These are phyloP conservation scores for Odontamblyopus lacepedii DNA, from an alignment of 2,797 vertebrate species.

Conservation along the genomic window DNA sequence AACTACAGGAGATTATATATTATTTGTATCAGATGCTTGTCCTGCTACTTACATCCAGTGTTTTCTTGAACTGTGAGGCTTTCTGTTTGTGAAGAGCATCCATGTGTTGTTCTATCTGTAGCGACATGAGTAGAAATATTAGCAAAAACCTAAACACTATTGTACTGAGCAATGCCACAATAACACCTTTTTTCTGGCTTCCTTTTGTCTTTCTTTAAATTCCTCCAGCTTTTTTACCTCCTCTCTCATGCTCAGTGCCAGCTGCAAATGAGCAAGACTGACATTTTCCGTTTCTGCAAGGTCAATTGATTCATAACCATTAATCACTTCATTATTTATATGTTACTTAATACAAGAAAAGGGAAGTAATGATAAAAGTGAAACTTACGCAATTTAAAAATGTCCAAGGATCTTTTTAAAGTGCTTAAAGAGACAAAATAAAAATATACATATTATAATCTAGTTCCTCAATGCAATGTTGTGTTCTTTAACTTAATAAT, in stretches of 20 bases:
- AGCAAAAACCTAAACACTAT: neutral
- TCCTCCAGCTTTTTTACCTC: conserved; percentile 94
- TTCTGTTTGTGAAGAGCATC: conserved; percentile 90
- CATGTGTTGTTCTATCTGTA: conserved; percentile 89
- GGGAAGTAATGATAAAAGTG: neutral
- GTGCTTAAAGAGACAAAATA: conserved; percentile 72
- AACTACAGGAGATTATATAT: too few species aligned
- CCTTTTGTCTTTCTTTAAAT: conserved; percentile 91
- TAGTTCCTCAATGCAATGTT: neutral
- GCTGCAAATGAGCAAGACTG: conserved; percentile 87
- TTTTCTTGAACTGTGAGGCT: conserved; percentile 87
- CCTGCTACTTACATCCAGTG: conserved; percentile 85
- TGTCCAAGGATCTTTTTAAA: conserved; percentile 88
- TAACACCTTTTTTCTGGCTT: conserved; percentile 86
- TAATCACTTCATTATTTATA: neutral
- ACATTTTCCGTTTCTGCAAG: conserved; percentile 86
- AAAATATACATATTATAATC: neutral
- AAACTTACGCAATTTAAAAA: conserved; percentile 92
- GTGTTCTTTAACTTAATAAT: neutral
- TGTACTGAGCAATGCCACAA: neutral
- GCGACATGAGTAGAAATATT: conserved; percentile 21
- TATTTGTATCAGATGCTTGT: too few species aligned
- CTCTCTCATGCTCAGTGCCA: conserved; percentile 88
- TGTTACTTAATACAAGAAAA: neutral
- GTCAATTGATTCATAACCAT: neutral